Percentiles rank a stretch among this genome's conserved stretches.
These are phyloP conservation scores for Distichodus sexfasciatus DNA, from an alignment of 2,797 vertebrate genomes.

Conservation along the genomic window DNA sequence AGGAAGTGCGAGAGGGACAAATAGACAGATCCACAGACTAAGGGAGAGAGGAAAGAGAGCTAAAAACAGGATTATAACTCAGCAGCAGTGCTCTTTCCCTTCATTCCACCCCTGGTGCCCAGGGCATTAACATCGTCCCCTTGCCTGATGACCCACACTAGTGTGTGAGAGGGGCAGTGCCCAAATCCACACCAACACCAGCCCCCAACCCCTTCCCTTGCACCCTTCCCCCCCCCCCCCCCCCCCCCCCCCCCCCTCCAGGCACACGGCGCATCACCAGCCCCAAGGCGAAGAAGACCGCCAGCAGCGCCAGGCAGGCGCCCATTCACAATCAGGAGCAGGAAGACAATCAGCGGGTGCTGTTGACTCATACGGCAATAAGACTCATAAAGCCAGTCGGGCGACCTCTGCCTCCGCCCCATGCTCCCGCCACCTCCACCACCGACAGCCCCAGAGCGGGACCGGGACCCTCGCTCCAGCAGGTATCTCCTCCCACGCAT, in stretches of 20 bases:
- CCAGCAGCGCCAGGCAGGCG: slow-evolving; percentile 90
- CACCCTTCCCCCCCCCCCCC: too few species aligned
- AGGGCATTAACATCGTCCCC: neutral
- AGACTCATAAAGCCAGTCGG: slow-evolving; percentile 96
- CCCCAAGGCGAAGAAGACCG: slow-evolving; percentile 95
- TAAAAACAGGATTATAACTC: neutral
- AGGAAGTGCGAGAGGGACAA: slow-evolving; percentile 54
- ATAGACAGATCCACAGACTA: too few species aligned
- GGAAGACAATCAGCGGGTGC: slow-evolving; percentile 95
- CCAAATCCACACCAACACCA: too few species aligned
- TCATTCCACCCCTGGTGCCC: neutral
- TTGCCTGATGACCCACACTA: too few species aligned
- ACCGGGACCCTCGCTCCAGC: slow-evolving; percentile 69
- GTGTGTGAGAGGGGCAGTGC: too few species aligned
- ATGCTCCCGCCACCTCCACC: slow-evolving; percentile 39
- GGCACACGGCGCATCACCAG: slow-evolving; percentile 71
- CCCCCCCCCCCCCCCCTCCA: neutral
- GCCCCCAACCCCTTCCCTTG: too few species aligned
- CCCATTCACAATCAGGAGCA: slow-evolving; percentile 97
- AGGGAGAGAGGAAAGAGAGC: neutral
- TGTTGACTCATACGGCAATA: slow-evolving; percentile 98
- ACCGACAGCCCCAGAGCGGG: neutral
- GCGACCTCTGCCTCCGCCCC: slow-evolving; percentile 74
- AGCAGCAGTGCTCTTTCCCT: neutral
- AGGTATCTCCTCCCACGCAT: slow-evolving; percentile 84